These are phyloP conservation scores for Acromyrmex heyeri DNA, from an alignment of 1,140 invertebrate species.

Conservation along the genomic window DNA sequence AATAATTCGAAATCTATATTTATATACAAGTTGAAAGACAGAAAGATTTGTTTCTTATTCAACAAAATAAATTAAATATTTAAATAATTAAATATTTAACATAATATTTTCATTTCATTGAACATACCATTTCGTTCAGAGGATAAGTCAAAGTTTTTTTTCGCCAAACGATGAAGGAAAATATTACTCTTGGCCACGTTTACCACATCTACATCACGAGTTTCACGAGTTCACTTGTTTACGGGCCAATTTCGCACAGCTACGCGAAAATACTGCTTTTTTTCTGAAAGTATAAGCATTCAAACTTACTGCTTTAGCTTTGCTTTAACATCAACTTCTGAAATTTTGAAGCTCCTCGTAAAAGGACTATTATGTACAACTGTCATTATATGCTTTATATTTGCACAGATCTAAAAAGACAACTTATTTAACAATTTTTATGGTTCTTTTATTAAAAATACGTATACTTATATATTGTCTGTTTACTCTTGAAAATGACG, in stretches of 20 bases:
- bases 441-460: not conserved
- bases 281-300: conserved; percentile 63
- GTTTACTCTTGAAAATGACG: not conserved
- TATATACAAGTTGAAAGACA: not conserved
- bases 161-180: conserved; percentile 58
- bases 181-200: conserved; percentile 69
- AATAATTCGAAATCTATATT: not conserved
- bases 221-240: conserved; percentile 74
- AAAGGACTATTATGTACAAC: conserved; percentile 9
- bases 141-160: conserved; percentile 46
- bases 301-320: conserved; percentile 60
- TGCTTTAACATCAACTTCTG: conserved; percentile 29
- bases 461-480: too few relatives aligned
- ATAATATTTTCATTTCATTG: not conserved
- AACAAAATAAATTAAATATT: conserved; percentile 17
- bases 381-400: conserved; percentile 1
- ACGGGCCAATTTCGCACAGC: conserved; percentile 70
- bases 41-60: too few relatives aligned
- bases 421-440: not conserved
- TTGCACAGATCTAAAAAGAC: not conserved
- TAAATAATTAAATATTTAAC: conserved; percentile 25
- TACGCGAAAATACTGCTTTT: conserved; percentile 69
- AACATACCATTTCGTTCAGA: too few relatives aligned
- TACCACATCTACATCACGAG: conserved; percentile 68
- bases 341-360: conserved; percentile 9